Conservation (phyloP, 2,113 vertebrate species). For the Alligator mississippiensis region DNA sequence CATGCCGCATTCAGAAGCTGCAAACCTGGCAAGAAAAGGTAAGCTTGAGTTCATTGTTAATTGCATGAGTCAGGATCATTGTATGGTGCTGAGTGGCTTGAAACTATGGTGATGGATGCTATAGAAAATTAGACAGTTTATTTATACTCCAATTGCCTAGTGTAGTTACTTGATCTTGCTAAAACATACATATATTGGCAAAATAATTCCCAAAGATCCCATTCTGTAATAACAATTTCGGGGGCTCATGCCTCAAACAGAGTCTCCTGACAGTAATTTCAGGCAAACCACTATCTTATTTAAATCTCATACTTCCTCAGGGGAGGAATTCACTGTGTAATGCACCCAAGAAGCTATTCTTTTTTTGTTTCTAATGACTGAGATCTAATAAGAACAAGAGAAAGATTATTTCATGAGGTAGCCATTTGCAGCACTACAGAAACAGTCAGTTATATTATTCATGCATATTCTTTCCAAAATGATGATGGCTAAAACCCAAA, state of each 20-base stretch:
- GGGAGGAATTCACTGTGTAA: not conserved
- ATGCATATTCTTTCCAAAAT: constrained; percentile 32
- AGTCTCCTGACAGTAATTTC: not conserved
- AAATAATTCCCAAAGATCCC: not conserved
- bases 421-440: constrained; percentile 6
- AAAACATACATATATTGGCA: not conserved
- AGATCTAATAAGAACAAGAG: not conserved
- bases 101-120: not conserved
- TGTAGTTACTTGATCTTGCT: not conserved
- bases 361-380: not conserved
- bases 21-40: constrained; percentile 88
- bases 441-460: constrained; percentile 39
- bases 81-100: not conserved
- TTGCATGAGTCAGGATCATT: not conserved
- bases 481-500: constrained; percentile 52
- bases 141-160: not conserved
- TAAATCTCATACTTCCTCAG: not conserved
- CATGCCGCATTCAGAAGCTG: constrained; percentile 89
- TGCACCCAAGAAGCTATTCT: not conserved
- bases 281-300: not conserved
- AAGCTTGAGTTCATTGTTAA: not conserved
- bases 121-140: not conserved
- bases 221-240: not conserved
- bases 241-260: not conserved
- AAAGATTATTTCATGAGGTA: constrained; percentile 20